Evolutionary conservation across 2,888 invertebrate genomes (phyloP).

Genomic region (Meliscaeva auricollis): DNA sequence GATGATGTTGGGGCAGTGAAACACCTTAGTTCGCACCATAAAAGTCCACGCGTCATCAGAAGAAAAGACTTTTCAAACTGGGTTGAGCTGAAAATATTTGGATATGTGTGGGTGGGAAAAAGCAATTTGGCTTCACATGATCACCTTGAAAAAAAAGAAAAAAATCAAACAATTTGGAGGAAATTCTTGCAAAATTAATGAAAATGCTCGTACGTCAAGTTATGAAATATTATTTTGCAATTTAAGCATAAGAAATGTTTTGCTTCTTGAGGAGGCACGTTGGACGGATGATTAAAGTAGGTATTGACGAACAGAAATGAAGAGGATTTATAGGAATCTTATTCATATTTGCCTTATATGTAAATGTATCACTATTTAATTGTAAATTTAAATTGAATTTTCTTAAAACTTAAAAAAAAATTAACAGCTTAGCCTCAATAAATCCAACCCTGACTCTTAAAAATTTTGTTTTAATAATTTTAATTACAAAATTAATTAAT

Average conservation of each 20-base stretch:
- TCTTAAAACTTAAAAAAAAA: no score
- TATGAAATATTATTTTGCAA: constrained; percentile 23
- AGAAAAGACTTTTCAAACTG: constrained; percentile 11
- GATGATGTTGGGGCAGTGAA: not conserved
- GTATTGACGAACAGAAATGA: no score
- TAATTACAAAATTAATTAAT: no score
- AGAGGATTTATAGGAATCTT: no score
- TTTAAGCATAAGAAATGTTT: constrained; percentile 9
- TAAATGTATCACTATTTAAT: no score
- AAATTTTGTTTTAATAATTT: no score
- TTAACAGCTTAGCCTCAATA: no score
- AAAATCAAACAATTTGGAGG: constrained; percentile 19
- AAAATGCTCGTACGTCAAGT: constrained; percentile 31
- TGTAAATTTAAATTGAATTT: no score
- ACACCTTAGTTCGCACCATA: constrained; percentile 57
- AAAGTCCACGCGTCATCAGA: constrained; percentile 70
- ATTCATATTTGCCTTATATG: no score
- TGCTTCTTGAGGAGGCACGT: not conserved
- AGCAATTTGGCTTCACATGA: not conserved
- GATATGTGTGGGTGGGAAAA: not conserved
- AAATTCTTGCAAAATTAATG: constrained; percentile 39
- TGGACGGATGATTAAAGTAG: not conserved
- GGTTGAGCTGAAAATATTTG: constrained; percentile 30
- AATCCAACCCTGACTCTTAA: no score
- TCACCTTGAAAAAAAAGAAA: constrained; percentile 67